phyloP scores from a whole-genome alignment of 2,888 invertebrate species.

The Unio delphinus region DNA sequence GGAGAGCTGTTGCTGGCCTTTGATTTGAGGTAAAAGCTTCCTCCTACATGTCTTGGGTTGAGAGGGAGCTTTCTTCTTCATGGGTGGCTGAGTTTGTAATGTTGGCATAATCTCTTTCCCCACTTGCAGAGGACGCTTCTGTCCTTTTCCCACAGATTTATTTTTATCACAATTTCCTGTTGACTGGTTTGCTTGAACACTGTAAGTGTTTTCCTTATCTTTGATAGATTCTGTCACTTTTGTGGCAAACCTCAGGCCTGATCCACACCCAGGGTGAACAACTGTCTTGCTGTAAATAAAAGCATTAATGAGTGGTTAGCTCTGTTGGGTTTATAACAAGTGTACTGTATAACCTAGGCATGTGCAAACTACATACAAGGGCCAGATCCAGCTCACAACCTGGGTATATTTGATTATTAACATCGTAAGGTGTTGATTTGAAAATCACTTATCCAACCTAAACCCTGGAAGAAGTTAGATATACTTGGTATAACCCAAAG shows the following conservation, averaged over 20 bases:
- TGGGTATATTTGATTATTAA: too few species aligned
- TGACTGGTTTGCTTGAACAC: too few species aligned
- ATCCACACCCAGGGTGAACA: constrained; percentile 42
- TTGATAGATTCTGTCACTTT: constrained; percentile 35
- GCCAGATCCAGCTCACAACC: too few species aligned
- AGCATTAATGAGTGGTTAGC: neutral
- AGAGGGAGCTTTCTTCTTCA: constrained; percentile 37
- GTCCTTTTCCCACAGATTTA: constrained; percentile 13
- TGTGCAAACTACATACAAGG: too few species aligned
- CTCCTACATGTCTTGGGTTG: constrained; percentile 42
- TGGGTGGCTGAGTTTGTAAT: constrained; percentile 25
- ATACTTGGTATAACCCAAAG: neutral
- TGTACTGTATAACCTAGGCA: neutral
- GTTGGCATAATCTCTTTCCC: constrained; percentile 2
- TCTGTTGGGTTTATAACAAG: neutral
- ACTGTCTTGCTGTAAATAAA: constrained; percentile 51
- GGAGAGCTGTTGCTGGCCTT: constrained; percentile 53
- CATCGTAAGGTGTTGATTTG: too few species aligned
- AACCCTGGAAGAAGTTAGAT: too few species aligned
- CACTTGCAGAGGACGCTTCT: constrained; percentile 21
- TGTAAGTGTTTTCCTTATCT: constrained; percentile 37
- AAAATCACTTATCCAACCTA: too few species aligned
- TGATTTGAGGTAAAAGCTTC: constrained; percentile 54
- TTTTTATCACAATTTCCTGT: neutral
- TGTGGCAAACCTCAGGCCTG: constrained; percentile 28